Conservation (phyloP, 2,888 invertebrate species). For the Rugalucina vietnamica region DNA sequence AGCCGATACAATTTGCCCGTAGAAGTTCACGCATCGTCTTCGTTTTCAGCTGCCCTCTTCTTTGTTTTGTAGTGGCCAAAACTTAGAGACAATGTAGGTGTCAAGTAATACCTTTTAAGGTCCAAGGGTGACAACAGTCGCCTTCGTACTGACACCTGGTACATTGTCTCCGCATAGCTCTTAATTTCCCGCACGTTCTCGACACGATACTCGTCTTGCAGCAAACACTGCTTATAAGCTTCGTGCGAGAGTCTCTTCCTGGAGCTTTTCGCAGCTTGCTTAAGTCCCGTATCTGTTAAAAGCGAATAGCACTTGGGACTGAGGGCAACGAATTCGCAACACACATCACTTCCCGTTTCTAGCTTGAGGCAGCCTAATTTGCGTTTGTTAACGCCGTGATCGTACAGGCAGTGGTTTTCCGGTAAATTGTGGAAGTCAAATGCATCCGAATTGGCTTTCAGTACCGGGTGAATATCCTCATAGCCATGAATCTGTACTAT, state of each 20-base stretch:
- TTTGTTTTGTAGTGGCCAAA: not conserved
- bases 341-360: not conserved
- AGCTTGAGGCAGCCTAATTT: not conserved
- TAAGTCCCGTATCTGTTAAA: conserved; percentile 1
- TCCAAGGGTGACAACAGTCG: not conserved
- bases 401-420: not conserved
- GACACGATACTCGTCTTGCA: not conserved
- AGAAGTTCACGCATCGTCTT: not conserved
- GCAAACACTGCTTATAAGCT: conserved; percentile 1
- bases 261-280: not conserved
- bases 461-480: not conserved
- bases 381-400: not conserved
- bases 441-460: not conserved
- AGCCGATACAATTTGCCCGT: too few species aligned
- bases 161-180: not conserved
- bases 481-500: not conserved
- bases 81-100: not conserved
- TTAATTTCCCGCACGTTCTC: not conserved
- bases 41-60: not conserved
- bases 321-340: conserved; percentile 1
- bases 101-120: not conserved
- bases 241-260: conserved; percentile 1
- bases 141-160: not conserved
- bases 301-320: conserved; percentile 12
- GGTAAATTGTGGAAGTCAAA: conserved; percentile 16